These are phyloP conservation scores for Tetranychus urticae DNA, from an alignment of 1,140 invertebrate genomes.

Conservation along the genomic window DNA sequence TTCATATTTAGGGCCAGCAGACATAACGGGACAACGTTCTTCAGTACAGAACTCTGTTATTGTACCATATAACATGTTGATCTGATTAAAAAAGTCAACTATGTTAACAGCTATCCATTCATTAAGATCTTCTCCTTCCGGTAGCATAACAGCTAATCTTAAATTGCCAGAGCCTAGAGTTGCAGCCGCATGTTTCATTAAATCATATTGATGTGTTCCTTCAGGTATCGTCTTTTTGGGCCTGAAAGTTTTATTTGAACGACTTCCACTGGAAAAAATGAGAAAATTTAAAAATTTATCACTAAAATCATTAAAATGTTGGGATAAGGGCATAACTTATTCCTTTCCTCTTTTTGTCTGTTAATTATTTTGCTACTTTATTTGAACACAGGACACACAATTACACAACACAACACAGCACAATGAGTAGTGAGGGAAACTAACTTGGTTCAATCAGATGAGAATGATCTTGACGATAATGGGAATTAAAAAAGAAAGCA, in stretches of 20 bases:
- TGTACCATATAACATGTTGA: constrained; percentile 98
- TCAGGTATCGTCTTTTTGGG: constrained; percentile 98
- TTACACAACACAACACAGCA: too few relatives aligned
- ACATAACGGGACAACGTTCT: constrained; percentile 91
- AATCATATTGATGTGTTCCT: constrained; percentile 92
- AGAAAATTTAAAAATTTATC: too few relatives aligned
- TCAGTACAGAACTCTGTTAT: constrained; percentile 98
- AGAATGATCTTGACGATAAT: too few relatives aligned
- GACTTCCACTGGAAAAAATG: constrained; percentile 31
- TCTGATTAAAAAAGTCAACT: constrained; percentile 99
- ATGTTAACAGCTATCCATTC: constrained; percentile 58
- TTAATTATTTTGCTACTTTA: too few relatives aligned
- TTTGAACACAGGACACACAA: too few relatives aligned
- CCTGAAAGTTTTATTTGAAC: constrained; percentile 89
- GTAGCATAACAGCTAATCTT: constrained; percentile 77
- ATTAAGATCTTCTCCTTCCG: constrained; percentile 95
- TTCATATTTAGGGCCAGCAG: constrained; percentile 85
- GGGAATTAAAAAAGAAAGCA: too few relatives aligned
- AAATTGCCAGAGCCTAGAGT: constrained; percentile 93
- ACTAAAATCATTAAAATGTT: too few relatives aligned
- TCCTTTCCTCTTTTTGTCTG: too few relatives aligned
- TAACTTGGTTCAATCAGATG: too few relatives aligned
- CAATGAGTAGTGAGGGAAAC: too few relatives aligned
- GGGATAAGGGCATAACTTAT: too few relatives aligned
- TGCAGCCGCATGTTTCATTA: constrained; percentile 97